Conservation (phyloP, 1,140 invertebrate genomes). For the Cyphomyrmex costatus region DNA sequence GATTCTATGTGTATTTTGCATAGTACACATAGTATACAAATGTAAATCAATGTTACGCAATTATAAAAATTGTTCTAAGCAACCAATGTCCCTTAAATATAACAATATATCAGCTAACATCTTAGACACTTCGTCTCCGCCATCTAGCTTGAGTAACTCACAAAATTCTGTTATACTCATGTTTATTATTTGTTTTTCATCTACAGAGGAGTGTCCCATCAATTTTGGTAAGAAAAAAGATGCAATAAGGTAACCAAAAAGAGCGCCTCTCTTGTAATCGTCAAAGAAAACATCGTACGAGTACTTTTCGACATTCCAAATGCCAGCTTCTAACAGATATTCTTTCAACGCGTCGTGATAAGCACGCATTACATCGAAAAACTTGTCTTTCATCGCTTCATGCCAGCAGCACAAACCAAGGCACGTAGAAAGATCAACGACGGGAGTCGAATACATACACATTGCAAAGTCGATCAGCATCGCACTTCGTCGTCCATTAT, state of each 20-base stretch:
- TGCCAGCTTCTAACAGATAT: slow-evolving; percentile 58
- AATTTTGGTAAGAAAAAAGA: slow-evolving; percentile 78
- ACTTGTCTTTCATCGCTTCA: slow-evolving; percentile 60
- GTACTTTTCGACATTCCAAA: slow-evolving; percentile 68
- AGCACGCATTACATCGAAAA: slow-evolving; percentile 76
- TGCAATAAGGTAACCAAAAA: slow-evolving; percentile 80
- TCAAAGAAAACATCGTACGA: slow-evolving; percentile 75
- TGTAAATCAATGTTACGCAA: too few species aligned
- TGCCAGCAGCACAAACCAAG: slow-evolving; percentile 79
- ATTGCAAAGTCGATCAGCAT: slow-evolving; percentile 84
- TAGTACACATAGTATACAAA: neutral
- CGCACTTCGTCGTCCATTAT: slow-evolving; percentile 64
- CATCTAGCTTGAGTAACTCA: neutral
- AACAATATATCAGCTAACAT: slow-evolving; percentile 75
- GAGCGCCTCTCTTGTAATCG: slow-evolving; percentile 77
- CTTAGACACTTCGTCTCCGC: slow-evolving; percentile 71
- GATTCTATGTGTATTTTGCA: neutral
- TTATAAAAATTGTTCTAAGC: slow-evolving; percentile 66
- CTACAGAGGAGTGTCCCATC: neutral
- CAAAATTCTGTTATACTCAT: rapidly evolving
- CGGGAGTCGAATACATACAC: slow-evolving; percentile 80
- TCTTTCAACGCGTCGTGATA: slow-evolving; percentile 79
- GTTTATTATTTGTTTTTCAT: neutral
- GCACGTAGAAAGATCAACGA: slow-evolving; percentile 83
- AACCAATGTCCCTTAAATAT: slow-evolving; percentile 69